Conservation (phyloP, 2,888 invertebrate species). For the Meganola albula region DNA sequence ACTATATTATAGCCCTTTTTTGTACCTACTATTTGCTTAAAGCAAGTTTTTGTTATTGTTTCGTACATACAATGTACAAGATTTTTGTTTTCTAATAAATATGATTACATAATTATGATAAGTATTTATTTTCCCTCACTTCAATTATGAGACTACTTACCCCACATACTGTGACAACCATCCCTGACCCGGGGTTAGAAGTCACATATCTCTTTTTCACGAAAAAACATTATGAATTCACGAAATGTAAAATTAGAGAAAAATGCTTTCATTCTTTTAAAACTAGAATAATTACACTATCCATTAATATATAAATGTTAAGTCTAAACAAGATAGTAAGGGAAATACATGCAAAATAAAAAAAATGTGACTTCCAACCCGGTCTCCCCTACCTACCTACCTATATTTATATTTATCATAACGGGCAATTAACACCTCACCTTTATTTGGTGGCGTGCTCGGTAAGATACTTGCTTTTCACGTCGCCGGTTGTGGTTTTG, state of each 20-base stretch:
- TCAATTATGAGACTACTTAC: conserved; percentile 7
- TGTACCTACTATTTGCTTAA: neutral
- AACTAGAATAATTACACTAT: conserved; percentile 4
- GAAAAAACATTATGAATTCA: conserved; percentile 1
- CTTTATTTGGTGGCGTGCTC: no score
- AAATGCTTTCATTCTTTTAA: neutral
- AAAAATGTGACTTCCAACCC: neutral
- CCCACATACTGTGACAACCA: conserved; percentile 13
- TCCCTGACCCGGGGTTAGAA: conserved; percentile 13
- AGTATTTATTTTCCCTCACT: neutral
- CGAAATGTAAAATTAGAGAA: conserved; percentile 2
- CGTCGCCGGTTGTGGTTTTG: no score
- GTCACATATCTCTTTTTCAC: conserved; percentile 6
- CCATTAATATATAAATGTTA: neutral
- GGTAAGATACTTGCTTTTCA: no score
- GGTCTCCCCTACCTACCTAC: neutral
- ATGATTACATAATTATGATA: neutral
- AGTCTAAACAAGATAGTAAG: neutral
- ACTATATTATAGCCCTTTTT: neutral
- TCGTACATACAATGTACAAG: neutral
- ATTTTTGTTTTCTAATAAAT: conserved; percentile 1
- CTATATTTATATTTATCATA: no score
- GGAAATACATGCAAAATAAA: neutral
- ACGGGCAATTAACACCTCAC: no score
- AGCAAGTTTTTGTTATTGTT: neutral